phyloP scores from a whole-genome alignment of 2,888 invertebrate genomes.

The Dicycla oo region DNA sequence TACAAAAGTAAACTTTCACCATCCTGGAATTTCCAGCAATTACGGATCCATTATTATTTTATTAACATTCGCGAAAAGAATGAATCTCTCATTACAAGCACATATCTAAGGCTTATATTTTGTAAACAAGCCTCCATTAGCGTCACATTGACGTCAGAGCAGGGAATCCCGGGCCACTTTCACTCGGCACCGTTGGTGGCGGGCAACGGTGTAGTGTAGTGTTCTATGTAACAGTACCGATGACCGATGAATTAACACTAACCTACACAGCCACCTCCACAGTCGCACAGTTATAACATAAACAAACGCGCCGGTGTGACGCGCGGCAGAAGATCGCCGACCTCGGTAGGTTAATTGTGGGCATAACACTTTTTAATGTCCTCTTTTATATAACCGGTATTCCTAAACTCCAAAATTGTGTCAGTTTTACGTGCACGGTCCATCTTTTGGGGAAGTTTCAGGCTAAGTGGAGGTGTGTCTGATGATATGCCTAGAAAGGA shows the following conservation, averaged over 20 bases:
- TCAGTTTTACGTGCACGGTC: background rate
- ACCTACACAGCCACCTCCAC: slow-evolving; percentile 23
- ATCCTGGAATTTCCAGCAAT: slow-evolving; percentile 17
- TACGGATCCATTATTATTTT: background rate
- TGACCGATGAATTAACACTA: slow-evolving; percentile 38
- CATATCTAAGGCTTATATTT: slow-evolving; percentile 15
- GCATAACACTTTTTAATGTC: slow-evolving; percentile 21
- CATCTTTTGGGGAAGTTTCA: background rate
- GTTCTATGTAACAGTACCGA: slow-evolving; percentile 50
- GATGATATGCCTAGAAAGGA: background rate
- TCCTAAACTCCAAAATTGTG: background rate
- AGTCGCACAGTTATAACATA: slow-evolving; percentile 23
- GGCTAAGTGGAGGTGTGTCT: background rate
- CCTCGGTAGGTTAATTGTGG: background rate
- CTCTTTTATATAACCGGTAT: background rate
- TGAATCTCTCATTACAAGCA: slow-evolving; percentile 1
- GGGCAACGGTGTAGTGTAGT: too few species aligned
- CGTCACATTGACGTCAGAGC: slow-evolving; percentile 44
- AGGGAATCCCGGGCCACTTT: slow-evolving; percentile 55
- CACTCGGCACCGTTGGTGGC: slow-evolving; percentile 42
- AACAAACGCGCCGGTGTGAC: slow-evolving; percentile 37
- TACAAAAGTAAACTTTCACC: background rate
- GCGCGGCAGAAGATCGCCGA: background rate
- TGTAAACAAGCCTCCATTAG: slow-evolving; percentile 22
- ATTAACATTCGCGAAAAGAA: slow-evolving; percentile 10